These are phyloP conservation scores for Hemithea aestivaria DNA, from an alignment of 2,888 invertebrate species.

Conservation along the genomic window DNA sequence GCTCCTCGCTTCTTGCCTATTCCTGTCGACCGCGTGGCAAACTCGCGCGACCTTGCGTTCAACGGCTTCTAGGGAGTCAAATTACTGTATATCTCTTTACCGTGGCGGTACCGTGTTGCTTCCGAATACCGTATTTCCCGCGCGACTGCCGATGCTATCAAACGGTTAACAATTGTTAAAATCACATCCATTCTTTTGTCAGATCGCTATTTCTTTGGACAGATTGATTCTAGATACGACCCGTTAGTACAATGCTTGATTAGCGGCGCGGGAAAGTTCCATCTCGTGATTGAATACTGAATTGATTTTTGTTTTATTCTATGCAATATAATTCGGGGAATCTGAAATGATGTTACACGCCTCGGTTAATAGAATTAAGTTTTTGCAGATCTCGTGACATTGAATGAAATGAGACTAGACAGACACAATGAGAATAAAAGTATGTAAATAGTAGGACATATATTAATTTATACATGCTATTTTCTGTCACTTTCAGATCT, in stretches of 20 bases:
- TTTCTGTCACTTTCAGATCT: slow-evolving; percentile 27
- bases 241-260: slow-evolving; percentile 59
- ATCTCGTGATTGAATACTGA: slow-evolving; percentile 68
- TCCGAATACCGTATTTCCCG: slow-evolving; percentile 49
- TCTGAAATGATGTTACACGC: slow-evolving; percentile 54
- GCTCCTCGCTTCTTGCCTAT: too few species aligned
- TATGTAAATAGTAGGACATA: too few species aligned
- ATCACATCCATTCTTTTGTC: slow-evolving; percentile 63
- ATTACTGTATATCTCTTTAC: too few species aligned
- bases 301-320: slow-evolving; percentile 65
- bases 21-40: too few species aligned
- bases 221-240: slow-evolving; percentile 65
- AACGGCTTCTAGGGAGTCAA: too few species aligned
- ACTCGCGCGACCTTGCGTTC: too few species aligned
- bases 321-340: slow-evolving; percentile 59
- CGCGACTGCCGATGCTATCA: slow-evolving; percentile 41
- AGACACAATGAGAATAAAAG: slow-evolving; percentile 29
- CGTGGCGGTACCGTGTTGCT: slow-evolving; percentile 37
- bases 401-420: slow-evolving; percentile 30
- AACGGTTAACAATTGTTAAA: slow-evolving; percentile 71
- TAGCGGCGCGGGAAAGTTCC: slow-evolving; percentile 64
- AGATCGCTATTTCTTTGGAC: slow-evolving; percentile 62
- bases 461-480: too few species aligned
- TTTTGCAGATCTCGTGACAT: slow-evolving; percentile 37
- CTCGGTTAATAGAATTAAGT: slow-evolving; percentile 47